phyloP scores from a whole-genome alignment of 2,797 vertebrate genomes.

The Rhinichthys osculus region DNA sequence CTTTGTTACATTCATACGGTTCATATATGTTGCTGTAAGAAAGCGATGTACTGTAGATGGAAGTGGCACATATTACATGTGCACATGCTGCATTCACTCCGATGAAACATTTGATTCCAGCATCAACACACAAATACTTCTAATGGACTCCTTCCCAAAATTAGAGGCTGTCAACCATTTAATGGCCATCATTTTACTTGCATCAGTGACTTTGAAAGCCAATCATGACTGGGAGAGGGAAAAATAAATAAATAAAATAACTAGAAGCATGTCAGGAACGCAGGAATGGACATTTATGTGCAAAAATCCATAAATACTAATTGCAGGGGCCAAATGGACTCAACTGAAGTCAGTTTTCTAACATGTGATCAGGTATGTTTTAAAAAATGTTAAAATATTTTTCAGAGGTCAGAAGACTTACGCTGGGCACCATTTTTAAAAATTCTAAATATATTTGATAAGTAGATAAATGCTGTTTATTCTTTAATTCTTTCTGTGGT shows the following conservation, averaged over 20 bases:
- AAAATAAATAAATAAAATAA: slow-evolving; percentile 17
- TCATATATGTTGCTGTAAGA: not conserved
- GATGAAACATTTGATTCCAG: slow-evolving; percentile 12
- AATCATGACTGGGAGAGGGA: not conserved
- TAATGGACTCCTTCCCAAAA: slow-evolving; percentile 35
- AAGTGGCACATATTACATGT: not conserved
- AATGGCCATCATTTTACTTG: slow-evolving; percentile 26
- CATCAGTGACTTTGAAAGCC: slow-evolving; percentile 43
- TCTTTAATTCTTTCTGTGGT: not conserved
- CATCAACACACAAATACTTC: slow-evolving; percentile 34
- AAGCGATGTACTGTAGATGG: not conserved
- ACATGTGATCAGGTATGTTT: not conserved
- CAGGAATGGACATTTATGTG: slow-evolving; percentile 9
- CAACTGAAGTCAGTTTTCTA: not conserved
- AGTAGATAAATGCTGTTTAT: not conserved
- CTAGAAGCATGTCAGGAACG: not conserved
- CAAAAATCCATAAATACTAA: slow-evolving; percentile 13
- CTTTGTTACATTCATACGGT: not conserved
- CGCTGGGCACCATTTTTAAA: not conserved
- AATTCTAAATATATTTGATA: not conserved
- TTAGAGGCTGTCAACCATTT: slow-evolving; percentile 35
- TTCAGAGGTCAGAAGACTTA: not conserved
- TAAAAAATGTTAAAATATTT: slow-evolving; percentile 1
- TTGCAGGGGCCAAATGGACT: slow-evolving; percentile 9
- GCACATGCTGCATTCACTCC: not conserved